A percentile compares a stretch with the other conserved stretches of the same genome.
Conservation (phyloP, 2,797 vertebrate species). For the Leptatherina wallacei region DNA sequence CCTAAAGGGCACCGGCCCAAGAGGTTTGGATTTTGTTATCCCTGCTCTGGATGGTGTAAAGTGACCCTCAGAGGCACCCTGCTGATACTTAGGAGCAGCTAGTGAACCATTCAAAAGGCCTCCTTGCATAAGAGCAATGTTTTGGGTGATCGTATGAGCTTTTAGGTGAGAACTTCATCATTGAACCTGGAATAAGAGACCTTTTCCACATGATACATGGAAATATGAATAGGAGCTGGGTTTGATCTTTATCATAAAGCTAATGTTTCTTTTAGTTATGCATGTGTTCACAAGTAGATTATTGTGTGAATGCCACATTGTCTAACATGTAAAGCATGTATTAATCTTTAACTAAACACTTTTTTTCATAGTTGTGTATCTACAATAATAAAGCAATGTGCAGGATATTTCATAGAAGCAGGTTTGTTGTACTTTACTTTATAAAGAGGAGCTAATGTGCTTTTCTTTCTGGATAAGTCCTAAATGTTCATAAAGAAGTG, state of each 20-base stretch:
- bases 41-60: too few relatives aligned
- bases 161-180: background rate
- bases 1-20: too few relatives aligned
- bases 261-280: too few relatives aligned
- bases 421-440: too few relatives aligned
- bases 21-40: too few relatives aligned
- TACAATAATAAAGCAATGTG: background rate
- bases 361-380: background rate
- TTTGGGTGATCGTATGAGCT: background rate
- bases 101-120: background rate
- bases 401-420: too few relatives aligned
- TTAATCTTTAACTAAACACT: background rate
- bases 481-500: background rate
- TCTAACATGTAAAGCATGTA: background rate
- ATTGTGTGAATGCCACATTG: background rate
- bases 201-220: background rate
- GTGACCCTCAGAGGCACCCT: background rate
- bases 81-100: background rate
- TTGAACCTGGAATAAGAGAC: too few relatives aligned
- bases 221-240: background rate
- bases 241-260: background rate
- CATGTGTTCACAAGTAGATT: too few relatives aligned
- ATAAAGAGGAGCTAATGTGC: too few relatives aligned
- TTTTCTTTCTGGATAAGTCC: background rate
- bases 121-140: background rate